phyloP scores from a whole-genome alignment of 2,888 invertebrate genomes.

The Dolichomitus sp. region DNA sequence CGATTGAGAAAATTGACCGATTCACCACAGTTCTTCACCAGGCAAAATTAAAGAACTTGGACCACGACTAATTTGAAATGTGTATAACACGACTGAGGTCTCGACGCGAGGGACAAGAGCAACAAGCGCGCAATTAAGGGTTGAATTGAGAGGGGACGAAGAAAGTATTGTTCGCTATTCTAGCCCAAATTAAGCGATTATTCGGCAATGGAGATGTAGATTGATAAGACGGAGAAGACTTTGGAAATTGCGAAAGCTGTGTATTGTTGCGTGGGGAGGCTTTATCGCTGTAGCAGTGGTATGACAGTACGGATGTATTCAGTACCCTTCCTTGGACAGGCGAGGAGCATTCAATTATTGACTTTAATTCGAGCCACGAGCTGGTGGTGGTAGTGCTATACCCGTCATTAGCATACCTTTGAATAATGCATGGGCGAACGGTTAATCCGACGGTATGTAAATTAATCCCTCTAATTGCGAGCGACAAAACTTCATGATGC shows the following conservation, averaged over 20 bases:
- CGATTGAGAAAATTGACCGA: conserved; percentile 7
- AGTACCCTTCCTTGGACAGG: conserved; percentile 61
- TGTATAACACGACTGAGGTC: not conserved
- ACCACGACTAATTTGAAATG: conserved; percentile 29
- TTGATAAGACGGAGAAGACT: conserved; percentile 20
- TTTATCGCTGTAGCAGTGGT: conserved; percentile 28
- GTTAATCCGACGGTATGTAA: conserved; percentile 84
- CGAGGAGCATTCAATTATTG: conserved; percentile 75
- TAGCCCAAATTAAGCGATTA: conserved; percentile 22
- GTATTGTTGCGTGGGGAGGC: conserved; percentile 23
- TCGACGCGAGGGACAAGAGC: not conserved
- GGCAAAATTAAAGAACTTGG: conserved; percentile 40
- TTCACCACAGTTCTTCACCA: conserved; percentile 37
- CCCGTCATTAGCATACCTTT: conserved; percentile 81
- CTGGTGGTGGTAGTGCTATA: conserved; percentile 35
- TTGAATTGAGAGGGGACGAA: not conserved
- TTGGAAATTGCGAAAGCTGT: conserved; percentile 23
- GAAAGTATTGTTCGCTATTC: conserved; percentile 1
- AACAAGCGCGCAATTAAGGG: not conserved
- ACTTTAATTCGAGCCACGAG: conserved; percentile 72
- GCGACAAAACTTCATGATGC: conserved; percentile 77
- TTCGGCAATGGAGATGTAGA: conserved; percentile 32
- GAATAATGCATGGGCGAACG: conserved; percentile 84
- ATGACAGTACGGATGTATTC: conserved; percentile 47
- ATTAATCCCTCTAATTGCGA: conserved; percentile 84